A percentile compares a stretch with the other conserved stretches of the same genome.
Evolutionary conservation across 2,888 invertebrate genomes (phyloP).

Genomic region (Helicoverpa assulta): DNA sequence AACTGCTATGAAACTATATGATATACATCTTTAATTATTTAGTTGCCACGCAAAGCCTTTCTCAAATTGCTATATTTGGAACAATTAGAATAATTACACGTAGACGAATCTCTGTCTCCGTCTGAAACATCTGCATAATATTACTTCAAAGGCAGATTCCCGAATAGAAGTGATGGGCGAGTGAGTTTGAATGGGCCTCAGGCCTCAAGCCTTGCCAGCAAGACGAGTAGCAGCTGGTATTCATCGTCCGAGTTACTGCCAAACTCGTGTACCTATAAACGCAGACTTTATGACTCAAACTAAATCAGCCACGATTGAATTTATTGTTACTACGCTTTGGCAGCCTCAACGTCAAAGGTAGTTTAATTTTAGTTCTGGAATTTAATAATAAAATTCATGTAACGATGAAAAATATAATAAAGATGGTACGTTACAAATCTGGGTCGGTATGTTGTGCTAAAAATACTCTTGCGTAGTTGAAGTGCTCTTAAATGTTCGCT

Average conservation of each 20-base stretch:
- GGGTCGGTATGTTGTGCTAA: constrained; percentile 1
- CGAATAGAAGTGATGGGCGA: constrained; percentile 27
- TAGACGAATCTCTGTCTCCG: constrained; percentile 35
- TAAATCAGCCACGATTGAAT: constrained; percentile 18
- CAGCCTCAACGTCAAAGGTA: constrained; percentile 5
- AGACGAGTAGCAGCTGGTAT: constrained; percentile 50
- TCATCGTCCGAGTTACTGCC: constrained; percentile 44
- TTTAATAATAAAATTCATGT: neutral
- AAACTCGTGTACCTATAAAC: constrained; percentile 50
- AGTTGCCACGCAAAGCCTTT: neutral
- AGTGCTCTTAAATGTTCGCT: neutral
- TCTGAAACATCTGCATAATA: constrained; percentile 45
- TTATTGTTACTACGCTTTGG: constrained; percentile 31
- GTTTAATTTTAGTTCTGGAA: neutral
- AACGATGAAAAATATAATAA: neutral
- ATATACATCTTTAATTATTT: neutral
- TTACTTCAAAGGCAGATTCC: constrained; percentile 35
- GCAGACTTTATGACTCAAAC: constrained; percentile 33
- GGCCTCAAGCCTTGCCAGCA: constrained; percentile 23
- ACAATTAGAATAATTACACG: constrained; percentile 44
- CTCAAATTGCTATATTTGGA: constrained; percentile 15
- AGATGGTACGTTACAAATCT: neutral
- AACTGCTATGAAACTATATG: neutral
- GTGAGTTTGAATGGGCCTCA: constrained; percentile 39
- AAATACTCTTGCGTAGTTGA: neutral